Percentiles rank a stretch among this genome's conserved stretches.
phyloP scores from a whole-genome alignment of 2,797 vertebrate genomes.

The Hypotaenidia philippensis region DNA sequence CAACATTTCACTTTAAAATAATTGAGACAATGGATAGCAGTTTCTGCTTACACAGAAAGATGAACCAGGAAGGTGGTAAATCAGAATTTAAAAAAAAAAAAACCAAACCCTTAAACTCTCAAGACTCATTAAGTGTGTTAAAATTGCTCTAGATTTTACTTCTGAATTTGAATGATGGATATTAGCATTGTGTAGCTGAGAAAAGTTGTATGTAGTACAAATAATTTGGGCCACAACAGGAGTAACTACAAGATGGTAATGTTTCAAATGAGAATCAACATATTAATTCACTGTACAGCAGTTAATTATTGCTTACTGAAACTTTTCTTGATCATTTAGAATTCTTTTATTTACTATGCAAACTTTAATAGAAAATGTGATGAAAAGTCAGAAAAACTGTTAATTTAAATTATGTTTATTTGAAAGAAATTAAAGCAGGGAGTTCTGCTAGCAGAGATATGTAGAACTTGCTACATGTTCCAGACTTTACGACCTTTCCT shows the following conservation, averaged over 20 bases:
- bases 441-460: neutral
- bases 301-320: neutral
- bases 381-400: neutral
- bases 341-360: neutral
- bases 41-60: neutral
- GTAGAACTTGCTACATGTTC: neutral
- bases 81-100: neutral
- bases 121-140: neutral
- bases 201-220: neutral
- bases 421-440: neutral
- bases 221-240: neutral
- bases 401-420: neutral
- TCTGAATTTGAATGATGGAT: neutral
- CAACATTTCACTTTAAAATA: neutral
- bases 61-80: neutral
- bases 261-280: neutral
- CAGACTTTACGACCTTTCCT: neutral
- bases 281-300: neutral
- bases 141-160: neutral
- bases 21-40: neutral
- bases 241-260: neutral
- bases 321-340: neutral
- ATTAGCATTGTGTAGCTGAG: neutral
- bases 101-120: accelerated
- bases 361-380: neutral